Conservation (phyloP, 2,113 vertebrate species). For the Rafetus swinhoei region DNA sequence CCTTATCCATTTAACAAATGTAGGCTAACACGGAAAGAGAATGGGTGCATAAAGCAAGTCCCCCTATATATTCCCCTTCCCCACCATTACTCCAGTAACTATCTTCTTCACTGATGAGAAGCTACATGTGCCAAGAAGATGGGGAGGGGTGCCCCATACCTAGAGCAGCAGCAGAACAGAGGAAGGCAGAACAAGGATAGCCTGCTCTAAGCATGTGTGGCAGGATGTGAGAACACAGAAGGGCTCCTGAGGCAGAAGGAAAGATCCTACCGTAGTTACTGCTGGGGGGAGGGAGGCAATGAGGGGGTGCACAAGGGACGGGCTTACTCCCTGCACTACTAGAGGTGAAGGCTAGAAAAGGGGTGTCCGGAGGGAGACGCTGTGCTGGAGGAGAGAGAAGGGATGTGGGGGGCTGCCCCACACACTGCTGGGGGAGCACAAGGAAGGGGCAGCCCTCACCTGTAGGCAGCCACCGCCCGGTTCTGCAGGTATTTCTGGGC, state of each 20-base stretch:
- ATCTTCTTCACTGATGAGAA: background rate
- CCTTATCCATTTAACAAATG: background rate
- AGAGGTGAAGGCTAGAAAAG: background rate
- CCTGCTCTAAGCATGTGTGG: background rate
- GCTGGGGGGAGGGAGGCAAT: background rate
- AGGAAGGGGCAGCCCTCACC: background rate
- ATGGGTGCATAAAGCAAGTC: background rate
- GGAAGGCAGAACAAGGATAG: background rate
- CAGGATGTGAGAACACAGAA: background rate
- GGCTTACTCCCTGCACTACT: no score
- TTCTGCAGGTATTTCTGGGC: conserved; percentile 96
- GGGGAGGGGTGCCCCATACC: background rate
- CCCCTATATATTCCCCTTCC: background rate
- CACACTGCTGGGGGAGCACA: background rate
- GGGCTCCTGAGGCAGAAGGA: background rate
- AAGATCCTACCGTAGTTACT: background rate
- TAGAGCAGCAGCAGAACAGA: background rate
- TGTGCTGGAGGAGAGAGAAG: background rate
- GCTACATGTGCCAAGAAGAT: background rate
- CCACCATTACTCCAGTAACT: background rate
- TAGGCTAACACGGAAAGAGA: background rate
- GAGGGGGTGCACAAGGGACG: no score
- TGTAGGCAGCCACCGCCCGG: conserved; percentile 88
- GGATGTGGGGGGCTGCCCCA: no score
- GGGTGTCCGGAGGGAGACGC: no score